A percentile compares a stretch with the other conserved stretches of the same genome.
Evolutionary conservation across 2,113 vertebrate species (phyloP).

Genomic region (Chlorodrepanis virens): DNA sequence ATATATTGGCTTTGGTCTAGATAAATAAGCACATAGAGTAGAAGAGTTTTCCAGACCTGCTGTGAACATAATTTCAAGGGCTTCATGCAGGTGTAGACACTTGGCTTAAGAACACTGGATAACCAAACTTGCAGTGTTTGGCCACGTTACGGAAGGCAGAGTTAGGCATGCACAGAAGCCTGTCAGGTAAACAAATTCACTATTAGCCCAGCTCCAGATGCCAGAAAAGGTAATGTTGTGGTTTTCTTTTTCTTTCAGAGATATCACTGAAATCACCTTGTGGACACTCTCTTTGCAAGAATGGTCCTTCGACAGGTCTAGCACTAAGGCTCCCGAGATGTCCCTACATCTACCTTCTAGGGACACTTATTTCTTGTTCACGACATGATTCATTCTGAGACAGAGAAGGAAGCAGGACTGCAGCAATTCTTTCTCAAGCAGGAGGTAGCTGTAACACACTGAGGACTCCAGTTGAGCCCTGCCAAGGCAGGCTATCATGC

Average conservation of each 20-base stretch:
- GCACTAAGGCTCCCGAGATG: neutral
- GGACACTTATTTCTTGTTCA: neutral
- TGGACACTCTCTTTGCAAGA: neutral
- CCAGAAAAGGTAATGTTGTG: neutral
- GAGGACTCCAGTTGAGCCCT: neutral
- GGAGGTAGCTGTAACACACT: neutral
- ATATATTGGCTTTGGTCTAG: neutral
- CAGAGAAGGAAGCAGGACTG: neutral
- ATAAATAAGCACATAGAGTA: neutral
- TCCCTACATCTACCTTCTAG: neutral
- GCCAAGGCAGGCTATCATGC: conserved; percentile 22
- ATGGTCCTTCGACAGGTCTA: neutral
- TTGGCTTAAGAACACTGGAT: neutral
- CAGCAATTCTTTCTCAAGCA: neutral
- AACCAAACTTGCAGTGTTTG: neutral
- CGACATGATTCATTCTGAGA: neutral
- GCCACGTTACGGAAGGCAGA: fast-evolving
- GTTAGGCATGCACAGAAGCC: neutral
- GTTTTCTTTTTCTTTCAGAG: neutral
- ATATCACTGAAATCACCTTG: neutral
- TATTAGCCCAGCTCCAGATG: neutral
- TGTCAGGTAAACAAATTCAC: neutral
- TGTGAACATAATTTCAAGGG: neutral
- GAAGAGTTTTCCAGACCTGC: neutral
- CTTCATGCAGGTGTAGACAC: neutral